Evolutionary conservation across 2,113 vertebrate genomes (phyloP).

Genomic region (Charina bottae): DNA sequence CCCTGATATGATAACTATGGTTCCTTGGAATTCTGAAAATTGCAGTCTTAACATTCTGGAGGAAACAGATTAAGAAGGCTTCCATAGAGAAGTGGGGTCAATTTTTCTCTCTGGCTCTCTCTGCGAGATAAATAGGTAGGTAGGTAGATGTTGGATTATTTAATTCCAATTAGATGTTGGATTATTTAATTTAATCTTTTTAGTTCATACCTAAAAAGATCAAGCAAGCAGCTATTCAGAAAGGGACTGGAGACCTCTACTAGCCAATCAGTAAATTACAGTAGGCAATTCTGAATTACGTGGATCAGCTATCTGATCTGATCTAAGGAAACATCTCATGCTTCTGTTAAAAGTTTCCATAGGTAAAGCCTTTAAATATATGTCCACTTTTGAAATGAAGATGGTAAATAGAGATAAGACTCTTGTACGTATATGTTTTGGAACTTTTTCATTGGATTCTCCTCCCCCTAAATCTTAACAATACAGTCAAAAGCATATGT

Average conservation of each 20-base stretch:
- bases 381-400: background rate
- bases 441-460: background rate
- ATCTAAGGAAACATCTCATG: background rate
- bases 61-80: background rate
- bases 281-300: background rate
- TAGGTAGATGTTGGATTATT: background rate
- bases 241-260: background rate
- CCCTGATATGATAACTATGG: background rate
- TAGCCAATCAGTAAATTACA: background rate
- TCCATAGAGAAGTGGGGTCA: background rate
- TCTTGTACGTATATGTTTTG: background rate
- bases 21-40: background rate
- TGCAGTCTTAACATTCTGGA: background rate
- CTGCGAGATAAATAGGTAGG: background rate
- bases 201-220: background rate
- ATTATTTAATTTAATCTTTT: background rate
- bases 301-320: background rate
- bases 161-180: background rate
- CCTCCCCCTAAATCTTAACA: background rate
- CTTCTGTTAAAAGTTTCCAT: background rate
- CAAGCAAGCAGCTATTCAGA: background rate
- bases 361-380: background rate
- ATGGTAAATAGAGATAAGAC: background rate
- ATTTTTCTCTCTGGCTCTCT: background rate
- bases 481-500: background rate